phyloP scores from a whole-genome alignment of 2,797 vertebrate species.

The Gymnoscopelus microlampas region DNA sequence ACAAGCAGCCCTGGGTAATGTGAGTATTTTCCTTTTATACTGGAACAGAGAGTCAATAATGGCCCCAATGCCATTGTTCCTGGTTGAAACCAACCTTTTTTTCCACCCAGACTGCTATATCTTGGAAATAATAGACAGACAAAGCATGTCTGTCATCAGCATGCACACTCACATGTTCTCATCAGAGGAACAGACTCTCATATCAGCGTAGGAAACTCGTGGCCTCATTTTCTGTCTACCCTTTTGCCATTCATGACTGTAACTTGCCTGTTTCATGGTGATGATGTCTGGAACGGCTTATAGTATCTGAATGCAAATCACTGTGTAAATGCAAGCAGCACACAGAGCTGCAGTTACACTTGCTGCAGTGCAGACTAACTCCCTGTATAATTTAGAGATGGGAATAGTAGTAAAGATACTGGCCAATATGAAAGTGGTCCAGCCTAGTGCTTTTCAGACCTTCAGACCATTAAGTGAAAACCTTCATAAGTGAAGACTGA shows the following conservation, averaged over 20 bases:
- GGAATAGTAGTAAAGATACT: slow-evolving; percentile 38
- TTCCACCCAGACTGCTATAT: slow-evolving; percentile 37
- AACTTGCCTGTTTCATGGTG: slow-evolving; percentile 33
- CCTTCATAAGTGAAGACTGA: slow-evolving; percentile 67
- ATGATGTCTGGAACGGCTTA: slow-evolving; percentile 28
- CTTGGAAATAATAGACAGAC: slow-evolving; percentile 31
- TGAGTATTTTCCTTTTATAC: slow-evolving; percentile 62
- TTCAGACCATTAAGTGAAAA: slow-evolving; percentile 53
- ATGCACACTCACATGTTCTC: slow-evolving; percentile 55
- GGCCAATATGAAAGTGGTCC: slow-evolving; percentile 47
- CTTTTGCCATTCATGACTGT: slow-evolving; percentile 45
- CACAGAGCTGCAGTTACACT: background rate
- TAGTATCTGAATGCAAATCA: slow-evolving; percentile 21
- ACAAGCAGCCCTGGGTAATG: slow-evolving; percentile 50
- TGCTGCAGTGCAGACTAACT: slow-evolving; percentile 4
- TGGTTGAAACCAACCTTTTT: slow-evolving; percentile 34
- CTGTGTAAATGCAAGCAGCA: slow-evolving; percentile 31
- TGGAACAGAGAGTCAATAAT: slow-evolving; percentile 60
- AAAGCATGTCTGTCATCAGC: slow-evolving; percentile 51
- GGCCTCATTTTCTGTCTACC: slow-evolving; percentile 49
- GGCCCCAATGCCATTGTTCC: slow-evolving; percentile 56
- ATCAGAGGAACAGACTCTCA: slow-evolving; percentile 41
- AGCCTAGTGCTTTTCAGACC: slow-evolving; percentile 43
- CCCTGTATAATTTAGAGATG: slow-evolving; percentile 3
- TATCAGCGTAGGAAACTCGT: slow-evolving; percentile 49